phyloP scores from a whole-genome alignment of 1,140 invertebrate species.

The Nymphalis io region DNA sequence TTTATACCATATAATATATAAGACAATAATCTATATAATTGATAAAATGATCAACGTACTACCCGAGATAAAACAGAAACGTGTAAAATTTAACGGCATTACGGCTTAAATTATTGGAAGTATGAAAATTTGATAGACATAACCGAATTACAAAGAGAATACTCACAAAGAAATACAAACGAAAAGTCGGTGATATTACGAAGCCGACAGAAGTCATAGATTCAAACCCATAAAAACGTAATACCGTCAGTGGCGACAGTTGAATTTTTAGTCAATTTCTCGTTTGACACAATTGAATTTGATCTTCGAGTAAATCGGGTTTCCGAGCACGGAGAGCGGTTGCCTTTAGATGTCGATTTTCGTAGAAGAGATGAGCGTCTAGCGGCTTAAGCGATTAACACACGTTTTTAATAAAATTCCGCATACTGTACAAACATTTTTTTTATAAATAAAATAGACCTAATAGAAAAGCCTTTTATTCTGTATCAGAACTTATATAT shows the following conservation, averaged over 20 bases:
- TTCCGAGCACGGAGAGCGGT: conserved; percentile 61
- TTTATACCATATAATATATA: no score
- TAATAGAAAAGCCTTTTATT: no score
- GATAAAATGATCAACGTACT: no score
- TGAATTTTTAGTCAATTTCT: conserved; percentile 74
- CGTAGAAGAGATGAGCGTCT: conserved; percentile 29
- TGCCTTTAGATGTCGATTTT: conserved; percentile 47
- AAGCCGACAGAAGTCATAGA: conserved; percentile 37
- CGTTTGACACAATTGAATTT: conserved; percentile 76
- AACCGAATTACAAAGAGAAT: neutral
- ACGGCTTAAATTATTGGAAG: neutral
- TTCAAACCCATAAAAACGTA: conserved; percentile 51
- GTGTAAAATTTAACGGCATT: conserved; percentile 8
- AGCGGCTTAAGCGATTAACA: conserved; percentile 18
- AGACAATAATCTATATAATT: no score
- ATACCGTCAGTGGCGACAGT: conserved; percentile 48
- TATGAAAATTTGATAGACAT: neutral
- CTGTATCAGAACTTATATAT: no score
- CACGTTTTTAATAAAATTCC: no score
- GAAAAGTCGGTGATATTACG: conserved; percentile 26
- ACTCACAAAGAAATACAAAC: conserved; percentile 24
- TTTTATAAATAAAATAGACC: no score
- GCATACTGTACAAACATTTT: no score
- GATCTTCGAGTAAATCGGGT: conserved; percentile 71
- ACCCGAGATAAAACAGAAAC: neutral